A percentile compares a stretch with the other conserved stretches of the same genome.
Evolutionary conservation across 2,113 vertebrate species (phyloP).

Genomic region (Pelodiscus sinensis): DNA sequence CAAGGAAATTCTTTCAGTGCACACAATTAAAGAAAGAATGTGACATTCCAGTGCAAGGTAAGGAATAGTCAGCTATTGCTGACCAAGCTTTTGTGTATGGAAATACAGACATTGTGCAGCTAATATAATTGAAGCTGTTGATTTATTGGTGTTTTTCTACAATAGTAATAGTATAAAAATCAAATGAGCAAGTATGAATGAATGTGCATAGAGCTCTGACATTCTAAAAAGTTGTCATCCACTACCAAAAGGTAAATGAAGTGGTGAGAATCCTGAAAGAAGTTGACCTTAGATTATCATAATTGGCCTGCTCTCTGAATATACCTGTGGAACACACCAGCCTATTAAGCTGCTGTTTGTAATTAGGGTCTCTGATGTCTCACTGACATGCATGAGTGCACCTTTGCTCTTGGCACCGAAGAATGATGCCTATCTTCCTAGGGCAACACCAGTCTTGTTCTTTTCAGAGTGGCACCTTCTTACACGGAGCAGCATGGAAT

Average conservation of each 20-base stretch:
- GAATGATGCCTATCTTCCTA: constrained; percentile 12
- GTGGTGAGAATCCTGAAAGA: background rate
- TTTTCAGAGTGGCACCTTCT: constrained; percentile 31
- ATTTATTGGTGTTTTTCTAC: background rate
- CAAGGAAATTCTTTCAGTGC: background rate
- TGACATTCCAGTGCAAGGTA: constrained; percentile 6
- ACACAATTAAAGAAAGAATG: accelerated
- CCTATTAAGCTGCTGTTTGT: background rate
- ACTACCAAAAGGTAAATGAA: background rate
- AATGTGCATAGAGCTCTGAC: background rate
- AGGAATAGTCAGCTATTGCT: background rate
- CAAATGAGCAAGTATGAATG: constrained; percentile 47
- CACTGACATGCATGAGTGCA: background rate
- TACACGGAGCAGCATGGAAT: background rate
- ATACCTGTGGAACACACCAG: background rate
- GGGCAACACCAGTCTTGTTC: background rate
- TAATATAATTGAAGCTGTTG: background rate
- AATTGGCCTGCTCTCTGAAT: constrained; percentile 28
- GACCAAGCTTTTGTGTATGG: background rate
- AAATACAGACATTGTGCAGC: background rate
- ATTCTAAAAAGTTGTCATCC: background rate
- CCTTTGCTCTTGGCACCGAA: background rate
- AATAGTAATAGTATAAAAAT: constrained; percentile 30
- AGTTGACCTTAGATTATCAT: background rate
- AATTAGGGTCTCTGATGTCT: background rate